Evolutionary conservation across 2,113 vertebrate genomes (phyloP).

Genomic region (Chrysochloris asiatica): DNA sequence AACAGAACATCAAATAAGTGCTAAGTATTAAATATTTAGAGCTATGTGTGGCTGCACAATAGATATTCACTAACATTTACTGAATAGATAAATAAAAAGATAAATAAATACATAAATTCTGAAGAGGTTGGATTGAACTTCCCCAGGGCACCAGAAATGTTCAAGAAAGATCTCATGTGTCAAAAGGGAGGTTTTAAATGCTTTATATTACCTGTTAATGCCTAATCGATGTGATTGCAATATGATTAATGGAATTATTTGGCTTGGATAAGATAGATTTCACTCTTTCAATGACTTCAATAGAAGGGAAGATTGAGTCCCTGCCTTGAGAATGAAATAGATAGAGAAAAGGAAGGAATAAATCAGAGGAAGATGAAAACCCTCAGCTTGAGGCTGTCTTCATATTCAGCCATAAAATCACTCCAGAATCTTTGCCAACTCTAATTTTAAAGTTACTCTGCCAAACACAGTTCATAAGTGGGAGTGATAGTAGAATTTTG

Average conservation of each 20-base stretch:
- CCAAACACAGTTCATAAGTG: conserved; percentile 33
- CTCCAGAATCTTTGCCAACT: neutral
- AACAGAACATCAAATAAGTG: neutral
- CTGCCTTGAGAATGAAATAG: conserved; percentile 57
- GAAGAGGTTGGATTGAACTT: neutral
- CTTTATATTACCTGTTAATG: neutral
- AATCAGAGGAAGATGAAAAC: conserved; percentile 59
- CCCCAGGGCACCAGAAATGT: neutral
- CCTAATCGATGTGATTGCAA: neutral
- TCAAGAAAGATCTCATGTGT: conserved; percentile 10
- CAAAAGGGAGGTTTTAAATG: neutral
- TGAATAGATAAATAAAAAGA: neutral
- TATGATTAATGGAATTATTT: conserved; percentile 52
- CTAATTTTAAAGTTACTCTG: conserved; percentile 46
- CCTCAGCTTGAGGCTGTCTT: conserved; percentile 61
- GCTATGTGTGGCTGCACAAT: neutral
- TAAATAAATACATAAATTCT: neutral
- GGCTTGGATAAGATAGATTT: conserved; percentile 47
- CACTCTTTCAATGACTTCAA: conserved; percentile 49
- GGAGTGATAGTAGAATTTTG: neutral
- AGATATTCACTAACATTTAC: neutral
- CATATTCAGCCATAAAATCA: neutral
- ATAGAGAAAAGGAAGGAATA: conserved; percentile 46
- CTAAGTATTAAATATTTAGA: neutral
- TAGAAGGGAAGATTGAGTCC: conserved; percentile 57